Evolutionary conservation across 2,888 invertebrate species (phyloP).

Genomic region (Caenorhabditis wallacei): DNA sequence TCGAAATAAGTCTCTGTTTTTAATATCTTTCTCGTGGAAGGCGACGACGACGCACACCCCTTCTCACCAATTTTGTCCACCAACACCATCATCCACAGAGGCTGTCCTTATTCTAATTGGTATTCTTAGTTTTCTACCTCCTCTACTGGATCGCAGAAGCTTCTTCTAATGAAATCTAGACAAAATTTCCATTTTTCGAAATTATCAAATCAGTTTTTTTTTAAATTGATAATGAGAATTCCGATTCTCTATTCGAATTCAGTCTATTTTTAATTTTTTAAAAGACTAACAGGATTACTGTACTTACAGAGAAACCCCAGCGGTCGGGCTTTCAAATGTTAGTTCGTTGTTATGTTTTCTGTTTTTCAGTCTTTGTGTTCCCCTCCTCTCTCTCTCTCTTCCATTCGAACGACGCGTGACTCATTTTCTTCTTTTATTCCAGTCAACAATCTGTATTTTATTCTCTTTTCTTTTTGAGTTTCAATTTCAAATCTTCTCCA

Average conservation of each 20-base stretch:
- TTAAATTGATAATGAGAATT: too few relatives aligned
- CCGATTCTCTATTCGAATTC: too few relatives aligned
- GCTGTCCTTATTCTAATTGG: not conserved
- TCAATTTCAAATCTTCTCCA: not conserved
- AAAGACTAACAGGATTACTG: too few relatives aligned
- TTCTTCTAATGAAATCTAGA: too few relatives aligned
- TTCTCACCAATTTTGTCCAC: not conserved
- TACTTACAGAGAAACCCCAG: too few relatives aligned
- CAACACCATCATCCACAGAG: constrained; percentile 3
- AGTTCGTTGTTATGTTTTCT: not conserved
- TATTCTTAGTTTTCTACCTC: not conserved
- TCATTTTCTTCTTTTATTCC: not conserved
- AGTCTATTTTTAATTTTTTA: too few relatives aligned
- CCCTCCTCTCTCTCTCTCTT: not conserved
- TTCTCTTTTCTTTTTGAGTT: not conserved
- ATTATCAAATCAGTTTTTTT: too few relatives aligned
- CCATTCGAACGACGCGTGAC: not conserved
- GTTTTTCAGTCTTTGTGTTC: not conserved
- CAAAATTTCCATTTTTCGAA: too few relatives aligned
- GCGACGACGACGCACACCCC: not conserved
- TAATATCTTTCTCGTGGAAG: not conserved
- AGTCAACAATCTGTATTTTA: not conserved
- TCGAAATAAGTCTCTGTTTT: not conserved
- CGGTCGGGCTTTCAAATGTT: too few relatives aligned
- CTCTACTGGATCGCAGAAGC: not conserved